phyloP scores from a whole-genome alignment of 2,888 invertebrate species.

The Diarsia rubi region DNA sequence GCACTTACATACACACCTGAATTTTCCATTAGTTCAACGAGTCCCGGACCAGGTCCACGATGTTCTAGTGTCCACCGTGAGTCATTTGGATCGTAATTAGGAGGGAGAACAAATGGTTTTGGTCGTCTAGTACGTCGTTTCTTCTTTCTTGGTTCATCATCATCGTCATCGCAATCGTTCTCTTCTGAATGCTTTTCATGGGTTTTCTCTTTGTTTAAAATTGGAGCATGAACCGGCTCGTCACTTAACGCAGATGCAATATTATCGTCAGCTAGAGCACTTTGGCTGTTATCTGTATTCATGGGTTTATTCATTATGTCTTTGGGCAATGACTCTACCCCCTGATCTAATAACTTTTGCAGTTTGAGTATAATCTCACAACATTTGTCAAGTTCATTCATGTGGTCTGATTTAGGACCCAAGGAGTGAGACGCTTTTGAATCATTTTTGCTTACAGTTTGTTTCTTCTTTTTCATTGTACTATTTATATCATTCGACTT shows the following conservation, averaged over 20 bases:
- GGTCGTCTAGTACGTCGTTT: neutral
- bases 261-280: neutral
- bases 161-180: neutral
- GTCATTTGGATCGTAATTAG: neutral
- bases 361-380: neutral
- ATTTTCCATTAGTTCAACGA: constrained; percentile 13
- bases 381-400: neutral
- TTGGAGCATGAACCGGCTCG: neutral
- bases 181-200: neutral
- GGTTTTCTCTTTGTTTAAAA: neutral
- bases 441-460: neutral
- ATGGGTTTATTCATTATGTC: neutral
- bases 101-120: neutral
- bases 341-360: neutral
- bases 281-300: neutral
- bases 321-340: neutral
- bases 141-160: neutral
- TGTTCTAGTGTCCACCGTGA: constrained; percentile 33
- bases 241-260: neutral
- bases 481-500: neutral
- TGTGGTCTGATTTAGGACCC: neutral
- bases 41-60: neutral
- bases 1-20: constrained; percentile 9
- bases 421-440: neutral
- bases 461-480: neutral